phyloP scores from a whole-genome alignment of 2,113 vertebrate species.

The Mormoops blainvillei region DNA sequence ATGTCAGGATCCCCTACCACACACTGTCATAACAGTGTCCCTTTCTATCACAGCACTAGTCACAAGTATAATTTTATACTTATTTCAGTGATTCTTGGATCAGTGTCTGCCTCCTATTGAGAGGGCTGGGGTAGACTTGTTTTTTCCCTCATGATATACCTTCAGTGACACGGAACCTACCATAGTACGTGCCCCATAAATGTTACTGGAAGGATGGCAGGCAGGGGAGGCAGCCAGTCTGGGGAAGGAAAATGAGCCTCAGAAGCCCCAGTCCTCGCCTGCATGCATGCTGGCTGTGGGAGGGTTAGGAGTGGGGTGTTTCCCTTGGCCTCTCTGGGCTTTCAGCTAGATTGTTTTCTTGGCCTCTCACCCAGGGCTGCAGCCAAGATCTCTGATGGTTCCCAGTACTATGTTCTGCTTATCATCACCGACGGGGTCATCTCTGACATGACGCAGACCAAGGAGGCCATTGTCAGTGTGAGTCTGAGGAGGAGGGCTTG shows the following conservation, averaged over 20 bases:
- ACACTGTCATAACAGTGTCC: neutral
- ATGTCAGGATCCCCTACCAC: neutral
- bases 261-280: neutral
- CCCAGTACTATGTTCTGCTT: conserved; percentile 96
- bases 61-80: neutral
- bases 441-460: conserved; percentile 98
- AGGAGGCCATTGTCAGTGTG: conserved; percentile 96
- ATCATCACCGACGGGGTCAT: conserved; percentile 98
- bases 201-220: neutral
- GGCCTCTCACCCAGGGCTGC: conserved; percentile 82
- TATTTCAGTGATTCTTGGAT: neutral
- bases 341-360: neutral
- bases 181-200: neutral
- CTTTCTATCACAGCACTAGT: neutral
- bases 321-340: neutral
- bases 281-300: neutral
- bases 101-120: neutral
- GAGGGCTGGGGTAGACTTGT: neutral
- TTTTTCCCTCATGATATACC: neutral
- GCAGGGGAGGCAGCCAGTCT: neutral
- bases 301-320: too few species aligned
- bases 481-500: conserved; percentile 69
- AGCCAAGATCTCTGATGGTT: conserved; percentile 91
- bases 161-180: neutral
- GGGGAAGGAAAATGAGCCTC: neutral